These are phyloP conservation scores for Pyxicephalus adspersus DNA, from an alignment of 2,113 vertebrate species.

Conservation along the genomic window DNA sequence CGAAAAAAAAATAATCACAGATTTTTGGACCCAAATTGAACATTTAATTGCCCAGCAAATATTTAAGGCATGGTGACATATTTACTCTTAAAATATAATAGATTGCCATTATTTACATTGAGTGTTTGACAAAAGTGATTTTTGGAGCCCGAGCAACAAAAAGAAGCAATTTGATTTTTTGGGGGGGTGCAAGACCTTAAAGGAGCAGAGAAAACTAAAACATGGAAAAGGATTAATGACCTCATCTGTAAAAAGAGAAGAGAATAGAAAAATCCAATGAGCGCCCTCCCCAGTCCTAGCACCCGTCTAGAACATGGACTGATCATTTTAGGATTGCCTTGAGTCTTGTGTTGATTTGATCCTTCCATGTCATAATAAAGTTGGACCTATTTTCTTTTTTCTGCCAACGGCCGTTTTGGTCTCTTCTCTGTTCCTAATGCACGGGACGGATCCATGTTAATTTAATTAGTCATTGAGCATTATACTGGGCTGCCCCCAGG, in stretches of 20 bases:
- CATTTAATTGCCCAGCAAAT: constrained; percentile 19
- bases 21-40: constrained; percentile 9
- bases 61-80: constrained; percentile 29
- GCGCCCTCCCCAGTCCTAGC: not conserved
- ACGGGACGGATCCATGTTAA: constrained; percentile 34
- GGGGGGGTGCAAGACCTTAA: too few species aligned
- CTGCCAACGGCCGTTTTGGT: constrained; percentile 21
- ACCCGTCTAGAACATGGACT: not conserved
- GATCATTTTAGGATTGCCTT: constrained; percentile 24
- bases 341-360: constrained; percentile 17
- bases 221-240: too few species aligned
- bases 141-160: not conserved
- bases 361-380: not conserved
- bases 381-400: not conserved
- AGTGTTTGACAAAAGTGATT: constrained; percentile 36
- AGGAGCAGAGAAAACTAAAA: too few species aligned
- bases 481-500: constrained; percentile 33
- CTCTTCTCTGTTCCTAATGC: not conserved
- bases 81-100: constrained; percentile 22
- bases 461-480: constrained; percentile 47
- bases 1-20: not conserved
- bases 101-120: constrained; percentile 14
- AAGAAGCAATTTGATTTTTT: too few species aligned
- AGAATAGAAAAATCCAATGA: too few species aligned
- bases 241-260: too few species aligned